Conservation (phyloP, 2,888 invertebrate genomes). For the Sesia bembeciformis region DNA sequence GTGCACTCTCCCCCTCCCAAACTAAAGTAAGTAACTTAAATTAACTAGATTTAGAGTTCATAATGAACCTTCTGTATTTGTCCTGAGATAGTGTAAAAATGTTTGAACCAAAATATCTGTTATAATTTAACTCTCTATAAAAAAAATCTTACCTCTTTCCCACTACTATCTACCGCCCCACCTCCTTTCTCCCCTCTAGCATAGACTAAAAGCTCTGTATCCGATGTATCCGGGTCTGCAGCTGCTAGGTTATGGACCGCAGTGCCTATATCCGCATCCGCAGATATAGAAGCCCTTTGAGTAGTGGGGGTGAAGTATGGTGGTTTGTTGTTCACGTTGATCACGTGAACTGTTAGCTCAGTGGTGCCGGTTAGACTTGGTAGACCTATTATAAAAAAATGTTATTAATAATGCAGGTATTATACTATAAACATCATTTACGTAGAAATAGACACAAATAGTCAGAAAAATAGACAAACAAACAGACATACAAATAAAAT, state of each 20-base stretch:
- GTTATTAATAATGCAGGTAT: no score
- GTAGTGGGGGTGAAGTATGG: constrained; percentile 87
- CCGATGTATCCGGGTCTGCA: constrained; percentile 85
- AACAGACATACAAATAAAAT: no score
- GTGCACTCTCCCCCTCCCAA: no score
- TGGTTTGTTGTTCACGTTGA: constrained; percentile 91
- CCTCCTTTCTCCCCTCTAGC: constrained; percentile 79
- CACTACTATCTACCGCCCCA: constrained; percentile 87
- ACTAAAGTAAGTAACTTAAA: no score
- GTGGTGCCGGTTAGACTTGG: constrained; percentile 88
- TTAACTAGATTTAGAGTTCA: no score
- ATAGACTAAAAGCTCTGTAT: constrained; percentile 79
- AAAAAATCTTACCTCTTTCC: constrained; percentile 75
- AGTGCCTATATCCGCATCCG: constrained; percentile 83
- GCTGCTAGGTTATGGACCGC: constrained; percentile 82
- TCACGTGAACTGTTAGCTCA: constrained; percentile 83
- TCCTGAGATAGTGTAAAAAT: neutral
- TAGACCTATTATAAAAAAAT: constrained; percentile 64
- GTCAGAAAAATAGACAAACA: no score
- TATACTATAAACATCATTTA: no score
- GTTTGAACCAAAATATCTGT: neutral
- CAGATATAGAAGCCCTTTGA: constrained; percentile 86
- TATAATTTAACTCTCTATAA: neutral
- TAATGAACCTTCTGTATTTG: no score
- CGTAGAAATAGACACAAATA: no score